Conservation (phyloP, 2,888 invertebrate genomes). For the Lithophane socia region DNA sequence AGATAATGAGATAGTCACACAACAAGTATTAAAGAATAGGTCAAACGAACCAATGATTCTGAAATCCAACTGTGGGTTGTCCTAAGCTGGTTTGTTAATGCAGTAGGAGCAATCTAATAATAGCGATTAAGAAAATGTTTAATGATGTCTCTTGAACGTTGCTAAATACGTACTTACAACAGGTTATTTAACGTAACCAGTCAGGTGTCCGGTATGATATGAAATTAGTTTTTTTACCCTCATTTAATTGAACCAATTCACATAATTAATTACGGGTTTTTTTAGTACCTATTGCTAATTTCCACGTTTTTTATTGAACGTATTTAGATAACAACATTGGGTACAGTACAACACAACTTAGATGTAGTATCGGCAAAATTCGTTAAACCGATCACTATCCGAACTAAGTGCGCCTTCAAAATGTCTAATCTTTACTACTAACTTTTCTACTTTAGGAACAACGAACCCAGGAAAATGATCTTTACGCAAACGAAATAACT, state of each 20-base stretch:
- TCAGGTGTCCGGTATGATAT: conserved; percentile 41
- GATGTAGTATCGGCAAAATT: too few relatives aligned
- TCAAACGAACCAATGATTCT: background rate
- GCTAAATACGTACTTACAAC: background rate
- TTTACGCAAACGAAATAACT: too few relatives aligned
- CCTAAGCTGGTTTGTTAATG: background rate
- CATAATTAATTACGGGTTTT: conserved; percentile 12
- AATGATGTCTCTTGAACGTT: background rate
- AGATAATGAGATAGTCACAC: background rate
- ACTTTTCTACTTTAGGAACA: too few relatives aligned
- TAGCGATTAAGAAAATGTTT: background rate
- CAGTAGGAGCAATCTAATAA: background rate
- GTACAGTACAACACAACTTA: background rate
- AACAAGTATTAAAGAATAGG: background rate
- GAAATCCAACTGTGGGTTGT: background rate
- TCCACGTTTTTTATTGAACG: conserved; percentile 28
- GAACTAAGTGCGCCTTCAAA: too few relatives aligned
- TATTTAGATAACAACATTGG: conserved; percentile 26
- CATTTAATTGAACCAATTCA: conserved; percentile 30
- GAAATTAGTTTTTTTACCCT: background rate
- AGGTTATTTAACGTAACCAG: conserved; percentile 32
- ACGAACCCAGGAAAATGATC: too few relatives aligned
- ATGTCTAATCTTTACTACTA: too few relatives aligned
- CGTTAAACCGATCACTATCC: too few relatives aligned
- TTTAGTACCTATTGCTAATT: conserved; percentile 19